Evolutionary conservation across 1,140 invertebrate species (phyloP).

Genomic region (Littorina saxatilis): DNA sequence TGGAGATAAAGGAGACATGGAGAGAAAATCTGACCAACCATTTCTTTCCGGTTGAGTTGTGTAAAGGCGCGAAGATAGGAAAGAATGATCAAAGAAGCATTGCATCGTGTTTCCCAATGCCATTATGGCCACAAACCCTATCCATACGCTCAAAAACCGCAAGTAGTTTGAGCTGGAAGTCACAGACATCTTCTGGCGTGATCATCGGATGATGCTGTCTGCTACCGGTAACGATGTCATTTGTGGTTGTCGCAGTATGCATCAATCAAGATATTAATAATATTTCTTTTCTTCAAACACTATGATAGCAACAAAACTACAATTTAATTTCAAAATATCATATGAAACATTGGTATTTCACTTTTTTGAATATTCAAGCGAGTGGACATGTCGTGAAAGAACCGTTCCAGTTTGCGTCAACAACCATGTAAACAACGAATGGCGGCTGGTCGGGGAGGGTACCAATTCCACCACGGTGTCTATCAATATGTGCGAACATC

Average conservation of each 20-base stretch:
- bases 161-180: slow-evolving; percentile 35
- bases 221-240: slow-evolving; percentile 9
- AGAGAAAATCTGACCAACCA: slow-evolving; percentile 42
- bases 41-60: slow-evolving; percentile 46
- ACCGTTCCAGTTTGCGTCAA: slow-evolving; percentile 22
- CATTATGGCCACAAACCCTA: slow-evolving; percentile 63
- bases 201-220: slow-evolving; percentile 24
- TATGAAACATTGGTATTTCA: no score
- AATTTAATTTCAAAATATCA: no score
- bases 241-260: neutral
- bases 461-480: no score
- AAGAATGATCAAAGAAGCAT: slow-evolving; percentile 59
- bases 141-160: slow-evolving; percentile 60
- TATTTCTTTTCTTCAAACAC: no score
- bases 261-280: no score
- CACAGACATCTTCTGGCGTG: neutral
- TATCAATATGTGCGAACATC: no score
- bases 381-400: neutral
- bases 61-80: slow-evolving; percentile 60
- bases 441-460: neutral
- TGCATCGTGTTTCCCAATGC: slow-evolving; percentile 66
- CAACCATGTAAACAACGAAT: slow-evolving; percentile 48
- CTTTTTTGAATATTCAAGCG: no score
- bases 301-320: no score
- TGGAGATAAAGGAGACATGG: no score